These are phyloP conservation scores for Chouioia cunea DNA, from an alignment of 2,888 invertebrate genomes.

Conservation along the genomic window DNA sequence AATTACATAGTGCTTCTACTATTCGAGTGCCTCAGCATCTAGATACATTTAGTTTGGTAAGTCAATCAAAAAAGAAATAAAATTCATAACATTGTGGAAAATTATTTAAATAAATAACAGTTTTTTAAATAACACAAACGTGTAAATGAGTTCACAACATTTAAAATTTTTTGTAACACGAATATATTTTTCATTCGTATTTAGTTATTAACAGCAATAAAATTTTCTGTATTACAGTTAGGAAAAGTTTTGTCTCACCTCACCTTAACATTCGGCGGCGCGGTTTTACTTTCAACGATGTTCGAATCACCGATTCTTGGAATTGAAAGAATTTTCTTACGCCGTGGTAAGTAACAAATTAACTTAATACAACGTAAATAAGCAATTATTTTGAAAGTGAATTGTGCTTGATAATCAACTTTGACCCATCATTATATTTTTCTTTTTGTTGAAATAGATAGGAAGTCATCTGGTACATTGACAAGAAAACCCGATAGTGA, in stretches of 20 bases:
- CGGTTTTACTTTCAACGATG: slow-evolving; percentile 75
- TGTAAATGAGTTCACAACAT: slow-evolving; percentile 5
- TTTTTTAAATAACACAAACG: neutral
- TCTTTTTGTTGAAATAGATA: slow-evolving; percentile 41
- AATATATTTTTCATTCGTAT: slow-evolving; percentile 35
- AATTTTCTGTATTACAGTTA: slow-evolving; percentile 68
- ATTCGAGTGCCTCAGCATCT: slow-evolving; percentile 74
- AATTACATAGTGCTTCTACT: slow-evolving; percentile 75
- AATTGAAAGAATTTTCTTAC: slow-evolving; percentile 77
- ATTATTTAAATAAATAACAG: neutral
- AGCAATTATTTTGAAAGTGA: slow-evolving; percentile 3
- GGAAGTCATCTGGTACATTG: slow-evolving; percentile 47
- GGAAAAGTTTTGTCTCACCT: slow-evolving; percentile 73
- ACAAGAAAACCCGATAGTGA: slow-evolving; percentile 53
- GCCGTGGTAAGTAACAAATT: slow-evolving; percentile 65
- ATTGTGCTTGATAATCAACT: neutral
- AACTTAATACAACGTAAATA: neutral
- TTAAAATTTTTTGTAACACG: slow-evolving; percentile 26
- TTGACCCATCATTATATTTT: neutral
- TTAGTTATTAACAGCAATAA: slow-evolving; percentile 23
- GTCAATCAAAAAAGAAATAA: slow-evolving; percentile 48
- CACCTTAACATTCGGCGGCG: slow-evolving; percentile 74
- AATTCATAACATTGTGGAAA: slow-evolving; percentile 21
- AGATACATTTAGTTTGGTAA: slow-evolving; percentile 75
- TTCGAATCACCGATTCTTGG: slow-evolving; percentile 82